Conservation (phyloP, 2,888 invertebrate genomes). For the Azorinus chamasolen region DNA sequence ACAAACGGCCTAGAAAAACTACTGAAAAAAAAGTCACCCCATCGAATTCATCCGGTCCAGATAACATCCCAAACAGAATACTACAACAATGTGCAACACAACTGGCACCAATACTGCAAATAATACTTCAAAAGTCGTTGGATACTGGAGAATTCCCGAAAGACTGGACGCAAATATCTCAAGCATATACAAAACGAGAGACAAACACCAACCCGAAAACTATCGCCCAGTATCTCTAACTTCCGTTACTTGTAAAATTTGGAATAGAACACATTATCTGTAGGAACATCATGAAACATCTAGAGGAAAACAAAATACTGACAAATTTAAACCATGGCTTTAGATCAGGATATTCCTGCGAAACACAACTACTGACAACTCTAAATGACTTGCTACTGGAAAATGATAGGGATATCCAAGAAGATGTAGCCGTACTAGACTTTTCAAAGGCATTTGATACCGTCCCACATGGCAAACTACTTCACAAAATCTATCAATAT, state of each 20-base stretch:
- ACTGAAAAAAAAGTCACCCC: slow-evolving; percentile 18
- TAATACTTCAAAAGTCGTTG: slow-evolving; percentile 16
- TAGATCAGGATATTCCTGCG: slow-evolving; percentile 8
- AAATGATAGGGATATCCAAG: too few species aligned
- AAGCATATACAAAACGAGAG: slow-evolving; percentile 10
- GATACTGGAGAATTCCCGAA: slow-evolving; percentile 7
- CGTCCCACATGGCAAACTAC: slow-evolving; percentile 50
- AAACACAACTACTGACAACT: slow-evolving; percentile 9
- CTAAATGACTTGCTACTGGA: too few species aligned
- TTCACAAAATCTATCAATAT: slow-evolving; percentile 15
- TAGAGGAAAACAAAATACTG: too few species aligned
- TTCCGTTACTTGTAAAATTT: too few species aligned
- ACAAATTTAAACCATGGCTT: too few species aligned
- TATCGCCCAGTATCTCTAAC: slow-evolving; percentile 11
- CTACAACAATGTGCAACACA: slow-evolving; percentile 40
- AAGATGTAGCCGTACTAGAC: slow-evolving; percentile 53
- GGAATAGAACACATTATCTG: slow-evolving; percentile 34
- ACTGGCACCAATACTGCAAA: slow-evolving; percentile 17
- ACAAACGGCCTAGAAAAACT: slow-evolving; percentile 40
- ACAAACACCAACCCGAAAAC: slow-evolving; percentile 16
- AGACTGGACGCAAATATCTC: slow-evolving; percentile 28
- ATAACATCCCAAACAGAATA: too few species aligned
- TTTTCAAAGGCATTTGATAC: slow-evolving; percentile 60
- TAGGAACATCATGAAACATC: not conserved
- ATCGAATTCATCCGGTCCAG: slow-evolving; percentile 46